phyloP scores from a whole-genome alignment of 2,888 invertebrate species.

The Ormyrus thymus region DNA sequence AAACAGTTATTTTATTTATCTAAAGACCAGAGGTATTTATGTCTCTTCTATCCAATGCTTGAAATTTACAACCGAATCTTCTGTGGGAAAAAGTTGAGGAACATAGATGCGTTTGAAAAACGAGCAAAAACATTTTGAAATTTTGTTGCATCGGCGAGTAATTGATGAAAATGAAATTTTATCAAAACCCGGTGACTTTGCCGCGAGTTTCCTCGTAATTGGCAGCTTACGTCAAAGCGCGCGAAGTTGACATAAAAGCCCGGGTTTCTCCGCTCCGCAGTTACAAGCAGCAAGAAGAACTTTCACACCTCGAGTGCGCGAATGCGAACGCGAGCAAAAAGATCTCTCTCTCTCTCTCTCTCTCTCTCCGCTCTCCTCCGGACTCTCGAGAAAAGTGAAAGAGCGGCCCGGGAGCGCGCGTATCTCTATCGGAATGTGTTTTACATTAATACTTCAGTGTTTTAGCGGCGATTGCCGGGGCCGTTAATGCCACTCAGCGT shows the following conservation, averaged over 20 bases:
- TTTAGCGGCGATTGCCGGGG: slow-evolving; percentile 71
- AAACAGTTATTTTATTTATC: slow-evolving; percentile 44
- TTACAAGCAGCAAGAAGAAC: neutral
- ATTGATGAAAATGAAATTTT: no score
- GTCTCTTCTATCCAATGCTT: neutral
- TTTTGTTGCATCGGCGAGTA: no score
- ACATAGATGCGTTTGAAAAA: neutral
- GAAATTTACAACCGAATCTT: slow-evolving; percentile 26
- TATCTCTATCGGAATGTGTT: slow-evolving; percentile 75
- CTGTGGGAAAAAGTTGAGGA: neutral
- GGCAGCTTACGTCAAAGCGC: neutral
- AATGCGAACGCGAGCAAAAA: neutral
- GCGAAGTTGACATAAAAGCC: neutral
- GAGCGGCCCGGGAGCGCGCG: slow-evolving; percentile 3
- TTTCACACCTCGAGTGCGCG: neutral
- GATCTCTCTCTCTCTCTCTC: neutral
- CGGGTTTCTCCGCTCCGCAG: no score
- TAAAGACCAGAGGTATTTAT: slow-evolving; percentile 4
- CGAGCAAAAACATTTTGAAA: no score
- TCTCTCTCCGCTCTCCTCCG: no score
- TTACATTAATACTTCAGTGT: slow-evolving; percentile 74
- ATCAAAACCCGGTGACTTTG: no score
- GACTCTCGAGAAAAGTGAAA: slow-evolving; percentile 43
- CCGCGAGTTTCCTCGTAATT: no score
- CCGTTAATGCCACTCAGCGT: slow-evolving; percentile 70